Base-by-base conservation (phyloP, 2,113 vertebrate genomes). In the Conger conger region DNA sequence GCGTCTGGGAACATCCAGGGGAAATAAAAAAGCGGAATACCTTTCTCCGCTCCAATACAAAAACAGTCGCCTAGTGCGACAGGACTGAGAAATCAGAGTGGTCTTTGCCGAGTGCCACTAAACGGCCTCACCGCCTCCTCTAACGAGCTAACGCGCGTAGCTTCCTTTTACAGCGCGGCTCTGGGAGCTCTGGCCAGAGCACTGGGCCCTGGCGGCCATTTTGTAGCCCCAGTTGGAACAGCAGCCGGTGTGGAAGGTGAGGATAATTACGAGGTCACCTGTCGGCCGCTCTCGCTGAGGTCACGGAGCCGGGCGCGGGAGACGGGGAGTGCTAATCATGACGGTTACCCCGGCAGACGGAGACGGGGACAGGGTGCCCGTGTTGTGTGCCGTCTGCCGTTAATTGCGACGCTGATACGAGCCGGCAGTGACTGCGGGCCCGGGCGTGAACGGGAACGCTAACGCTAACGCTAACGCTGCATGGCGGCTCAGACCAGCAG, bases 231-330 rank as follows among this genome's bases (percentile, higher is more conserved):
- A 23, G 57, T 6, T 27, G 20, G 60, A 30, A 78, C 82, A 86
- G 84, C 76, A 68, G 60, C 82, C 23, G 8, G 8, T 9, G 38
- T 30, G 45, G 81, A 42, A 80, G 76, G 15, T 78, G 63, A 81
- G 83, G 90, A 89, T 87, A 91, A 93, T 91, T 90, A 88, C 85
- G 84, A 82, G 89, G 87, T 88, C 82, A 88, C 87, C 86, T 90
- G 88, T 85, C 50, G 79, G 45, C 86, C 83, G 86, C 20, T 76
- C 83, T 57, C 36, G 85, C 86, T 81, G 80, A 53, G 53, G 81
- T 86, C 79, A 35, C 79, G 15, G 82, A 37, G 85, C 78, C 84
- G 84, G 82, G 84, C 83, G 79, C 87, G 73, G 50, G 63, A 33
- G 82, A 84, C 83, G 87, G 79, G 86, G 87, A 83, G 82, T 84